Evolutionary conservation across 2,797 vertebrate species (phyloP).

Genomic region (Tiaroga cobitis): DNA sequence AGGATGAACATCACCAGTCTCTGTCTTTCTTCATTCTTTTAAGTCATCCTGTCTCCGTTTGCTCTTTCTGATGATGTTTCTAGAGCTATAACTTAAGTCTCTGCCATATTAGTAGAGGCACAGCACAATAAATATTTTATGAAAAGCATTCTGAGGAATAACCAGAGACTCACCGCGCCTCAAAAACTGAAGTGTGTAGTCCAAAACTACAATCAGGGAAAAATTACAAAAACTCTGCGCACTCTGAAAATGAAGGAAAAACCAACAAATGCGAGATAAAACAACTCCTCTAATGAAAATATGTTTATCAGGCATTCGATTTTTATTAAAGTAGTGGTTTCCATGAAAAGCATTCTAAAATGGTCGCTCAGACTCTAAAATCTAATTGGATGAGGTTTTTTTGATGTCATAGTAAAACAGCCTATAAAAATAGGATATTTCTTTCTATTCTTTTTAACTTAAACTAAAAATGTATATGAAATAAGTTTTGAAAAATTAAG

Average conservation of each 20-base stretch:
- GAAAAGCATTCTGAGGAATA: not conserved
- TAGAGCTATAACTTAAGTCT: not conserved
- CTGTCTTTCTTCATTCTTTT: conserved; percentile 16
- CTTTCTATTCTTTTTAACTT: not conserved
- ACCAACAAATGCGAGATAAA: not conserved
- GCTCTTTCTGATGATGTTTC: conserved; percentile 59
- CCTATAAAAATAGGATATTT: not conserved
- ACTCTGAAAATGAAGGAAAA: not conserved
- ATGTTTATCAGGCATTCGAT: not conserved
- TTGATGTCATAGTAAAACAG: not conserved
- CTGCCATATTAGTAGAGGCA: not conserved
- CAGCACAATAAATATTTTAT: not conserved
- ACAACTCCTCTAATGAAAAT: not conserved
- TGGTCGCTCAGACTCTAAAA: not conserved
- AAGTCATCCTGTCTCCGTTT: conserved; percentile 44
- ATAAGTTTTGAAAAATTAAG: not conserved
- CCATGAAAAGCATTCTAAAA: not conserved
- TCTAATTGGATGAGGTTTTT: not conserved
- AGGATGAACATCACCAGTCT: conserved; percentile 57
- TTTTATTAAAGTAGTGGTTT: not conserved
- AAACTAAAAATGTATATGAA: not conserved
- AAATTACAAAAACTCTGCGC: not conserved
- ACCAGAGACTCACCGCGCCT: not conserved
- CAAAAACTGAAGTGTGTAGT: not conserved
- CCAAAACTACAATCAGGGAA: not conserved